These are phyloP conservation scores for Danio rerio DNA, from an alignment of 2,113 vertebrate species.

Conservation along the genomic window GRCz12tu NC_133198.1:486501-487000, in stretches of 20 bases:
- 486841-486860: constrained; percentile 78
- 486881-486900: constrained; percentile 82
- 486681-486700: constrained; percentile 3
- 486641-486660: too few relatives aligned
- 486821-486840: constrained; percentile 77
- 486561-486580: constrained; percentile 84
- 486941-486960: too few relatives aligned
- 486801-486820: constrained; percentile 73
- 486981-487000: too few relatives aligned
- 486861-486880: constrained; percentile 80
- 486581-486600: constrained; percentile 73
- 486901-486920: not conserved
- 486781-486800: constrained; percentile 67
- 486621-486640: too few relatives aligned
- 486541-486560: constrained; percentile 88
- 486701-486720: constrained; percentile 78
- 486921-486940: not conserved
- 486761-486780: constrained; percentile 75
- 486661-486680: too few relatives aligned
- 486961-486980: too few relatives aligned
- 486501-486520: constrained; percentile 83
- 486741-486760: constrained; percentile 72
- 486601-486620: not conserved
- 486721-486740: constrained; percentile 64
- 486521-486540: constrained; percentile 83